Evolutionary conservation across 2,797 vertebrate species (phyloP).

Genomic region (Chelon labrosus): DNA sequence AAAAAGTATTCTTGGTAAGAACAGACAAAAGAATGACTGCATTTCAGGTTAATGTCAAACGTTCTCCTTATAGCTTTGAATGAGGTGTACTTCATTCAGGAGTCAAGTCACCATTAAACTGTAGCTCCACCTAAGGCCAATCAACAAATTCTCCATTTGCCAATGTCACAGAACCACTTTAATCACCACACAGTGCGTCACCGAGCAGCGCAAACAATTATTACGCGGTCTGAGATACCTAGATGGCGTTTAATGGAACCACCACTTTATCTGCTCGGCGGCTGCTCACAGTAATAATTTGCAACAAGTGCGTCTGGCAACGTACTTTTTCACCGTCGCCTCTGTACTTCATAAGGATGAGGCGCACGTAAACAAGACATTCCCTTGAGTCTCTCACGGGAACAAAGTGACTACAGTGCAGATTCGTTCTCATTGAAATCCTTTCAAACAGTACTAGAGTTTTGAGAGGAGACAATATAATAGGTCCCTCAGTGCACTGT

Average conservation of each 20-base stretch:
- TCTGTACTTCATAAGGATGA: conserved; percentile 27
- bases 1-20: conserved; percentile 8
- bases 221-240: conserved; percentile 40
- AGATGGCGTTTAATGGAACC: conserved; percentile 44
- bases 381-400: conserved; percentile 26
- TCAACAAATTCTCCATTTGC: conserved; percentile 29
- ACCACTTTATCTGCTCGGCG: conserved; percentile 36
- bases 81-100: background rate
- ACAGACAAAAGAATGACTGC: background rate
- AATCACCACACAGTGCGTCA: conserved; percentile 34
- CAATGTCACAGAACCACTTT: conserved; percentile 44
- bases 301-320: conserved; percentile 17
- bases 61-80: background rate
- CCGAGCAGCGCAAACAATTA: conserved; percentile 52
- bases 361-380: conserved; percentile 42
- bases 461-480: conserved; percentile 36
- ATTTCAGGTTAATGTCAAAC: background rate
- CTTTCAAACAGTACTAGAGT: conserved; percentile 31
- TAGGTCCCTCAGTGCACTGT: conserved; percentile 29
- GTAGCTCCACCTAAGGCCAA: conserved; percentile 23
- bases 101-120: conserved; percentile 21
- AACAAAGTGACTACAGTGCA: conserved; percentile 35
- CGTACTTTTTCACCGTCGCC: conserved; percentile 2
- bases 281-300: conserved; percentile 44
- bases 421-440: conserved; percentile 40